Percentiles rank a stretch among this genome's conserved stretches.
Conservation (phyloP, 37 sponge, comb jelly and placozoan genomes). For the Spongilla lacustris region DNA sequence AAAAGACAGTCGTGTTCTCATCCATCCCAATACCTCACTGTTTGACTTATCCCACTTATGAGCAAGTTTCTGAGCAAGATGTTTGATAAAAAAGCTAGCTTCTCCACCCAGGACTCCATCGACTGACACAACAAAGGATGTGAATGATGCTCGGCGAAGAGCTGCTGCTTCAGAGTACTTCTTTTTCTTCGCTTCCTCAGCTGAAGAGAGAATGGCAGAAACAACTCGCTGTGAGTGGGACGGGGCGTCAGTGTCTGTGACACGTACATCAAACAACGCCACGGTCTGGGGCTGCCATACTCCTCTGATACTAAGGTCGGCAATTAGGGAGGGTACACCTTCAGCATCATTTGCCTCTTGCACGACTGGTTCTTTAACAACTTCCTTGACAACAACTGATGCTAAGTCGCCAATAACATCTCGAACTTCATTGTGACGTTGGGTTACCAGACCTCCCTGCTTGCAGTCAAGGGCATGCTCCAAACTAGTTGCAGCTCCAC, state of each 20-base stretch:
- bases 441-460: slow-evolving; percentile 37
- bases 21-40: slow-evolving; percentile 1
- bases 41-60: slow-evolving; percentile 30
- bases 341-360: slow-evolving; percentile 18
- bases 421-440: slow-evolving; percentile 38
- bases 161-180: slow-evolving; percentile 16
- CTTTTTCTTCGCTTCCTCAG: slow-evolving; percentile 18
- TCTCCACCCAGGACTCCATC: slow-evolving; percentile 47
- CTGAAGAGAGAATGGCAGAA: slow-evolving; percentile 20
- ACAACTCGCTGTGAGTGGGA: background rate
- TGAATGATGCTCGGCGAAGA: slow-evolving; percentile 20
- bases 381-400: slow-evolving; percentile 25
- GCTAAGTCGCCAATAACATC: slow-evolving; percentile 51
- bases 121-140: slow-evolving; percentile 43
- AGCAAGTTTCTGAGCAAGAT: slow-evolving; percentile 17
- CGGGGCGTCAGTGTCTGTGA: slow-evolving; percentile 51
- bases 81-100: background rate
- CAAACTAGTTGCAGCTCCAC: slow-evolving; percentile 10
- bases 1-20: slow-evolving; percentile 7
- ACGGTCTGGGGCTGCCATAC: slow-evolving; percentile 53
- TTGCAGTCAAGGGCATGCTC: slow-evolving; percentile 50
- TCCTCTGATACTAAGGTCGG: slow-evolving; percentile 45
- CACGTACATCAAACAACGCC: slow-evolving; percentile 63
- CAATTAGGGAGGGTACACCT: slow-evolving; percentile 30
- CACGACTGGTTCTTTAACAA: slow-evolving; percentile 40